Conservation (phyloP, 1,140 invertebrate species). For the Batillaria attramentaria region DNA sequence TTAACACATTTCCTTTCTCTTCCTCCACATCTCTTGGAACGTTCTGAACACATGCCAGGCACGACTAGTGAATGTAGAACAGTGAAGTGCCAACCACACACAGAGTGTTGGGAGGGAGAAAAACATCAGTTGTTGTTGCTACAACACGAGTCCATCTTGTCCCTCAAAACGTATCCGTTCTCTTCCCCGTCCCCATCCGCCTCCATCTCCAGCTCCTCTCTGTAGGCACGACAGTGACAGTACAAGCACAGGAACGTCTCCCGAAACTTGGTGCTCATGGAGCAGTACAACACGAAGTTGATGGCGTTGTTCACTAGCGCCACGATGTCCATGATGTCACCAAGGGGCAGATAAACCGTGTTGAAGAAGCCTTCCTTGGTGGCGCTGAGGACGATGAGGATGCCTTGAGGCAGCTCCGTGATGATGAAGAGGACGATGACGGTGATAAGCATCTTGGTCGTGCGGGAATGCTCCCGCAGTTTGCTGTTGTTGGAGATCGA, state of each 20-base stretch:
- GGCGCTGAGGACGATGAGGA: slow-evolving; percentile 68
- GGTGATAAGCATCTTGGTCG: slow-evolving; percentile 91
- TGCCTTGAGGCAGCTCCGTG: slow-evolving; percentile 85
- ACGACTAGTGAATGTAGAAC: neutral
- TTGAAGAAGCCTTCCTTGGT: slow-evolving; percentile 62
- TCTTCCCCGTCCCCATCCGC: slow-evolving; percentile 8
- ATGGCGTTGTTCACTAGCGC: slow-evolving; percentile 92
- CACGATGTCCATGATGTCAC: slow-evolving; percentile 93
- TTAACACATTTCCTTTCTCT: neutral
- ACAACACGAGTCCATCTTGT: slow-evolving; percentile 38
- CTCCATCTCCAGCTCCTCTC: slow-evolving; percentile 8
- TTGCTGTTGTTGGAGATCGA: slow-evolving; percentile 60
- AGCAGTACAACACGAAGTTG: slow-evolving; percentile 94
- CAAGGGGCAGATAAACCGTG: slow-evolving; percentile 76
- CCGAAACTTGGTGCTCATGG: slow-evolving; percentile 94
- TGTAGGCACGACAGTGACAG: slow-evolving; percentile 46
- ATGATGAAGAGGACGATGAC: slow-evolving; percentile 88
- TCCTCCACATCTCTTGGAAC: neutral
- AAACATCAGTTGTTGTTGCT: slow-evolving; percentile 33
- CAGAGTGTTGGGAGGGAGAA: no score
- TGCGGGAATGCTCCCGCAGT: slow-evolving; percentile 83
- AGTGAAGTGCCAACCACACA: neutral
- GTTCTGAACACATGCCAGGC: neutral
- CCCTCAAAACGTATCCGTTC: slow-evolving; percentile 46
- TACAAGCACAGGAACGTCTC: slow-evolving; percentile 79